Base-by-base conservation (phyloP, 2,113 vertebrate species). In the Motacilla alba region DNA sequence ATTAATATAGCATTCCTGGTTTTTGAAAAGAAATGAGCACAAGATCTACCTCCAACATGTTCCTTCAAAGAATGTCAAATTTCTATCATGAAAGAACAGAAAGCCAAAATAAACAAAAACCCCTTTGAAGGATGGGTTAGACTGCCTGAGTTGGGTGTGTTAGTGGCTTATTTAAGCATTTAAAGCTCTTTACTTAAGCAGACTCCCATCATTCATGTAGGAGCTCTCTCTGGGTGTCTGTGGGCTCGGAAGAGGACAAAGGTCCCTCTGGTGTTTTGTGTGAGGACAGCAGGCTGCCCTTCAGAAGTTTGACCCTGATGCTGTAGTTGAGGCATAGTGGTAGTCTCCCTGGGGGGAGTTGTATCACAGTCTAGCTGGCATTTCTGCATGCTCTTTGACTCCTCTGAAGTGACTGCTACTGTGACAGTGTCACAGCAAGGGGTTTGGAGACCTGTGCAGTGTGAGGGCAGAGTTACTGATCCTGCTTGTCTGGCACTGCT, bases 391-490 rank as follows among this genome's bases (percentile, higher is more conserved):
- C 33, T 58, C 43, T 47, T 39, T 46, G 41, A 35, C 64, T 44
- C 44, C 74, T 28, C 20, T 52, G 24, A 55, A 67, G 44, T 59
- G 68, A 46, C 18, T 1, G 41, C 13, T 70, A 1, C 64, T 80
- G 46, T 3, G 2, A 15, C 6, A 24, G 26, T 2, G 1, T 66
- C 2, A 1, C 18, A 55, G 68, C 3, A 3, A 46, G 35, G 15
- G 22, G 10, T 64, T 86, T 88, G 75, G 62, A 64, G n/a, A 39
- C 47, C 27, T 50, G 15, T 20, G 31, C 26, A 27, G 46, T 56
- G 62, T 28, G 63, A 68, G 24, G 22, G 35, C n/a, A 64, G 52
- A 59, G 31, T 83, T 52, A 41, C n/a, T 1, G 16, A 13, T 55
- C 37, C 53, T 83, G 28, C n/a, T 69, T 52, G 7, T 59, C 39